phyloP scores from a whole-genome alignment of 1,140 invertebrate genomes.

The Xylocopa sonorina region DNA sequence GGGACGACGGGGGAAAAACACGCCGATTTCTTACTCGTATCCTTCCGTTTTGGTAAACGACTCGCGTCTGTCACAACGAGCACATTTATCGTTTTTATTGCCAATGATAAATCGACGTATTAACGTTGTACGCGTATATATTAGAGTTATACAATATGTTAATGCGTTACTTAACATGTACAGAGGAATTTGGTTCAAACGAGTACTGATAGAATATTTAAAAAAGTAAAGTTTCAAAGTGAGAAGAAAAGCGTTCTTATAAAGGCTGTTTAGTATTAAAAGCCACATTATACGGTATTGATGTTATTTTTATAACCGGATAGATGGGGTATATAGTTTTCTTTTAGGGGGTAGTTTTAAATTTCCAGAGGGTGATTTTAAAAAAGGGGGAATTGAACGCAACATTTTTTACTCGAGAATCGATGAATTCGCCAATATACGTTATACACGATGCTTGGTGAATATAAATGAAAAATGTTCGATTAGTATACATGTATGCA shows the following conservation, averaged over 20 bases:
- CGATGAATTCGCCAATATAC: background rate
- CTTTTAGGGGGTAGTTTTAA: too few relatives aligned
- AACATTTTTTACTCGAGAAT: too few relatives aligned
- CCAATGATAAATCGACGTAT: background rate
- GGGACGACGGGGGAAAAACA: background rate
- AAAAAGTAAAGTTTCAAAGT: too few relatives aligned
- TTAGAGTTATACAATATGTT: background rate
- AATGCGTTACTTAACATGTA: background rate
- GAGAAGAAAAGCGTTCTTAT: too few relatives aligned
- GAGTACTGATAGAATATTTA: too few relatives aligned
- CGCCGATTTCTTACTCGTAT: conserved; percentile 2
- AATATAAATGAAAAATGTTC: background rate
- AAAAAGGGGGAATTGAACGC: too few relatives aligned
- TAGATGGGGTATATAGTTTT: too few relatives aligned
- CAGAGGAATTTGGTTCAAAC: background rate
- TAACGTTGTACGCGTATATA: background rate
- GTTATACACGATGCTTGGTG: background rate
- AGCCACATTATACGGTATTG: too few relatives aligned
- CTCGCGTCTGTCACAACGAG: background rate
- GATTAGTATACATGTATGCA: background rate
- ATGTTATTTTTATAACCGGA: too few relatives aligned
- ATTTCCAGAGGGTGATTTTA: too few relatives aligned
- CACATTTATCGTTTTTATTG: background rate
- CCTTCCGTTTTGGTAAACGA: background rate
- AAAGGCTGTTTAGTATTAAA: too few relatives aligned